Percentiles rank a stretch among this genome's conserved stretches.
These are phyloP conservation scores for Galerucella pusilla DNA, from an alignment of 2,888 invertebrate species.

Conservation along the genomic window DNA sequence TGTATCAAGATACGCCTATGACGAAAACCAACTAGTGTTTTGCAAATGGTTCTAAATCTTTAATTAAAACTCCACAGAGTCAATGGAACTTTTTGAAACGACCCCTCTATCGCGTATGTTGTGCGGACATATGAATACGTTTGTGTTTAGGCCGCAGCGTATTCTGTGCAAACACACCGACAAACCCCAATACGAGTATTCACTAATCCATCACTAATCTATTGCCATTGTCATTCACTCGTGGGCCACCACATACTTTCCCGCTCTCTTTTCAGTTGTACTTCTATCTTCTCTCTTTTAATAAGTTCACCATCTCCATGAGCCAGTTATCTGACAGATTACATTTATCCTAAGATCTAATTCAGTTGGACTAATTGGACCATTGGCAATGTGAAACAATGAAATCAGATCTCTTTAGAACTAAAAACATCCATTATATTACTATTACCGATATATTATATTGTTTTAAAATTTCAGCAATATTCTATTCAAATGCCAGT, in stretches of 20 bases:
- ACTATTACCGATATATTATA: too few species aligned
- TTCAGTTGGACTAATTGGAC: neutral
- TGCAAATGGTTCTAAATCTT: constrained; percentile 38
- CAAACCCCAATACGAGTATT: constrained; percentile 36
- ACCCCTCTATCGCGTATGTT: constrained; percentile 33
- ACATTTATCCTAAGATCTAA: neutral
- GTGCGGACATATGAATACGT: constrained; percentile 39
- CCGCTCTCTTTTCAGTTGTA: constrained; percentile 18
- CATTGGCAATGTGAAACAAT: neutral
- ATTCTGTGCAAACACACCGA: constrained; percentile 39
- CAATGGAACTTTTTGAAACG: constrained; percentile 39
- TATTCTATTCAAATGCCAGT: too few species aligned
- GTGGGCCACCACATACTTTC: constrained; percentile 35
- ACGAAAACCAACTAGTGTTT: constrained; percentile 30
- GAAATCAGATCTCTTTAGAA: too few species aligned
- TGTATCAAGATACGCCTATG: neutral
- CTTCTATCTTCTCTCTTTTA: constrained; percentile 17
- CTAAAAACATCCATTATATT: too few species aligned
- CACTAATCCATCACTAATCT: constrained; percentile 42
- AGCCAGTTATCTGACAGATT: neutral
- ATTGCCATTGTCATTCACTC: constrained; percentile 38
- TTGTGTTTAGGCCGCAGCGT: constrained; percentile 38
- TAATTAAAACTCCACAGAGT: constrained; percentile 41
- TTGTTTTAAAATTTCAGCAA: too few species aligned
- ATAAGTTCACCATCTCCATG: neutral